Base-by-base conservation (phyloP, 1,140 invertebrate species). In the Drosophila sucinea region DNA sequence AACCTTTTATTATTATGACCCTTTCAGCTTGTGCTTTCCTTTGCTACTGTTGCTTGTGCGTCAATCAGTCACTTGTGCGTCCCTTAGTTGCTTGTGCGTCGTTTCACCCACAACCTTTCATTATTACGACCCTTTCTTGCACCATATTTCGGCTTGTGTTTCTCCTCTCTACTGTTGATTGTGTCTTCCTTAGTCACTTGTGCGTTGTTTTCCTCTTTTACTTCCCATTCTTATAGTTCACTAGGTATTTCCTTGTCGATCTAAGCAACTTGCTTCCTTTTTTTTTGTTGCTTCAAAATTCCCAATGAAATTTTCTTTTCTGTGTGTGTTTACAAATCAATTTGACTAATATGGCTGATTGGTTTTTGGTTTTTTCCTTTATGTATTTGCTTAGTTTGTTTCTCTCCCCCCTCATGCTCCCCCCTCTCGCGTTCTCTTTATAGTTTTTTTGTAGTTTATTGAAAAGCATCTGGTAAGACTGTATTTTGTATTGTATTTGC, bases 301-400 rank as follows among this genome's bases (percentile, higher is more conserved):
- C 8, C 7, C 23, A 86, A 77, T 86, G 79, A 81, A 85, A 81
- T 81, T 78, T 57, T 64, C 73, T 75, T 78, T 60, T 64, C 73
- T 51, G 54, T 61, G 57, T 58, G 35, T 47, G 82, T 86, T 86
- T 86, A 82, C 79, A 86, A 86, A 86, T 82, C 83, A 82, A 86
- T 86, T 87, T 79, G 83, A 73, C 71, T 86, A 82, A 87, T 86
- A 82, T 74, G 71, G 47, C 38, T 81, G 73, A 81, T 84, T 81
- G 75, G 73, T 57, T 73, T 73, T 70, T 32, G 54, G 65, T 63
- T 77, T 63, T 60, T 38, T 66, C 79, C 51, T 57, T 27, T 51
- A 51, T 51, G 8, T 51, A 4, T 51, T 27, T 51, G 23, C 44
- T 51, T 51, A 51, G 17, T 23, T 47, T 7, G 17, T 17, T 17